Conservation (phyloP, 2,113 vertebrate genomes). For the Oreochromis niloticus region DNA sequence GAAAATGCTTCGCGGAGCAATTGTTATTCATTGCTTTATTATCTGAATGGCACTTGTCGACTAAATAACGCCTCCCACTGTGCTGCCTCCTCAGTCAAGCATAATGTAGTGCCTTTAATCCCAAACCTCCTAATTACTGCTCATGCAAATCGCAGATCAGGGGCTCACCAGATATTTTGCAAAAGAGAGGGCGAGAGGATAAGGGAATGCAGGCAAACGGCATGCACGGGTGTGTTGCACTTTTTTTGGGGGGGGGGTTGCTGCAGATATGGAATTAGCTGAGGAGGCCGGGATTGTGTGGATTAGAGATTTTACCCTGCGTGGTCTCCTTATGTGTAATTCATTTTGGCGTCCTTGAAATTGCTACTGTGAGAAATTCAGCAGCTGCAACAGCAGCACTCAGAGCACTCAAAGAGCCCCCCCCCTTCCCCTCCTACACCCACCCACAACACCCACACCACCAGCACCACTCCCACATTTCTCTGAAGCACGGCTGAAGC, state of each 20-base stretch:
- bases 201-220: not conserved
- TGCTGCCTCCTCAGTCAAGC: constrained; percentile 24
- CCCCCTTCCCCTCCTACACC: not conserved
- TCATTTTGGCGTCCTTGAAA: constrained; percentile 71
- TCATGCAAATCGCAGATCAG: constrained; percentile 61
- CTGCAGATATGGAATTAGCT: constrained; percentile 50
- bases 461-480: constrained; percentile 30
- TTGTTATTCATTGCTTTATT: constrained; percentile 62
- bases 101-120: constrained; percentile 39
- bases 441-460: constrained; percentile 27
- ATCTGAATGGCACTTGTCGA: constrained; percentile 46
- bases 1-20: not conserved
- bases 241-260: not conserved
- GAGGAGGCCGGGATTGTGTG: constrained; percentile 55
- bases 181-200: constrained; percentile 10
- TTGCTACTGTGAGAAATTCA: constrained; percentile 67
- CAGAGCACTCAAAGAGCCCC: constrained; percentile 29
- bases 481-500: constrained; percentile 37
- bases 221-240: not conserved
- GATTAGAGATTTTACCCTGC: constrained; percentile 67
- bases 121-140: constrained; percentile 52
- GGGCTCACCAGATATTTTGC: constrained; percentile 23
- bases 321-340: constrained; percentile 58
- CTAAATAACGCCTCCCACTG: constrained; percentile 32
- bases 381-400: constrained; percentile 61